Evolutionary conservation across 2,888 invertebrate genomes (phyloP).

Genomic region (Nemoura dubitans): DNA sequence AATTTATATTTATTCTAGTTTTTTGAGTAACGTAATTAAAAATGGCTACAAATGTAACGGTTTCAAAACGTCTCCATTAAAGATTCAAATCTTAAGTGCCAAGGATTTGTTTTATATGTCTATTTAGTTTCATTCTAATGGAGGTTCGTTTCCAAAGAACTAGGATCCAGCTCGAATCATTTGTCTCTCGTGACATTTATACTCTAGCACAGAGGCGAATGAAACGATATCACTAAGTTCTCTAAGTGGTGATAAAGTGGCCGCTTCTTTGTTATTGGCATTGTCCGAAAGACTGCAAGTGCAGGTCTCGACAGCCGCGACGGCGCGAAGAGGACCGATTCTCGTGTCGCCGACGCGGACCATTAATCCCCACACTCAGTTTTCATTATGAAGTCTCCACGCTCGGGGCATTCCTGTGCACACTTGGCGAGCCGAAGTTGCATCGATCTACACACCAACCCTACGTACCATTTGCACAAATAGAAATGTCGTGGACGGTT

Average conservation of each 20-base stretch:
- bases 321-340: conserved; percentile 3
- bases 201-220: not conserved
- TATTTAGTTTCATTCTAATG: not conserved
- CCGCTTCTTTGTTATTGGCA: not conserved
- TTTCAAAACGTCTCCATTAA: not conserved
- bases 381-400: conserved; percentile 20
- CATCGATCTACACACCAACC: not conserved
- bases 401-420: not conserved
- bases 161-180: not conserved
- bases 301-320: not conserved
- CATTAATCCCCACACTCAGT: conserved; percentile 25
- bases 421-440: not conserved
- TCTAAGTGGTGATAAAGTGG: not conserved
- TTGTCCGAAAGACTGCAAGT: not conserved
- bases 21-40: not conserved
- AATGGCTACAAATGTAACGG: not conserved
- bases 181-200: not conserved
- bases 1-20: not conserved
- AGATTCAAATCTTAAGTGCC: not conserved
- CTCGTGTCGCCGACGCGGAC: not conserved
- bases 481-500: not conserved
- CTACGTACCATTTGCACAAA: conserved; percentile 8
- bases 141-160: not conserved
- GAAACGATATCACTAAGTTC: not conserved
- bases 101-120: not conserved